Conservation (phyloP, 2,797 vertebrate genomes). For the Glyptemys insculpta region DNA sequence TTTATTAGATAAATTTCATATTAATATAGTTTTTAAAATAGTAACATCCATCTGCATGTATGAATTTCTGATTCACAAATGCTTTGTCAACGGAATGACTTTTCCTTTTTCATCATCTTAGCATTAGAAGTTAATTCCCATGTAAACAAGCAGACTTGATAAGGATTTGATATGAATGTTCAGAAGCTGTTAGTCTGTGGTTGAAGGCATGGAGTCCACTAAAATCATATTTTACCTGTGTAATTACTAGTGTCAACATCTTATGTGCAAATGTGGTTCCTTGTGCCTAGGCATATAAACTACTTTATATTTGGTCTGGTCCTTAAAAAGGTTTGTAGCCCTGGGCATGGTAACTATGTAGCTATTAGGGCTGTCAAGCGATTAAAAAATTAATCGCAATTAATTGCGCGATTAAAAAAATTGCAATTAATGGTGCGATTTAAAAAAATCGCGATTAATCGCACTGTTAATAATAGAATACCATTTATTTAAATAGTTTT, state of each 20-base stretch:
- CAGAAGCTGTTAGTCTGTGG: background rate
- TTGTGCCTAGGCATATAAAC: background rate
- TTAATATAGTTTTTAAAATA: conserved; percentile 23
- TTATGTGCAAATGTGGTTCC: background rate
- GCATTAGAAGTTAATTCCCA: background rate
- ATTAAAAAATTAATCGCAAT: too few relatives aligned
- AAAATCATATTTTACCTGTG: background rate
- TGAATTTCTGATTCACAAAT: background rate
- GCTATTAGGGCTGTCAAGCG: background rate
- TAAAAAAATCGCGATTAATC: too few relatives aligned
- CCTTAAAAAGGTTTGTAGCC: background rate
- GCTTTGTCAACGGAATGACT: background rate
- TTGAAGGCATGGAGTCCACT: background rate
- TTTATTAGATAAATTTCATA: background rate
- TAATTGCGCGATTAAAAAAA: too few relatives aligned
- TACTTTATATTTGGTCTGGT: background rate
- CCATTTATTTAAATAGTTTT: too few relatives aligned
- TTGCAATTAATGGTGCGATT: too few relatives aligned
- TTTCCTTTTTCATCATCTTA: background rate
- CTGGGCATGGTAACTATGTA: background rate
- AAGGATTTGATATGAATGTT: background rate
- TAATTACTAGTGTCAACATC: too few relatives aligned
- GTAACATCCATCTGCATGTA: background rate
- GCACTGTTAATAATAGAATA: too few relatives aligned
- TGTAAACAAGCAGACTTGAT: background rate